A percentile compares a stretch with the other conserved stretches of the same genome.
Evolutionary conservation across 2,113 vertebrate genomes (phyloP).

Genomic region (Octodon degus): DNA sequence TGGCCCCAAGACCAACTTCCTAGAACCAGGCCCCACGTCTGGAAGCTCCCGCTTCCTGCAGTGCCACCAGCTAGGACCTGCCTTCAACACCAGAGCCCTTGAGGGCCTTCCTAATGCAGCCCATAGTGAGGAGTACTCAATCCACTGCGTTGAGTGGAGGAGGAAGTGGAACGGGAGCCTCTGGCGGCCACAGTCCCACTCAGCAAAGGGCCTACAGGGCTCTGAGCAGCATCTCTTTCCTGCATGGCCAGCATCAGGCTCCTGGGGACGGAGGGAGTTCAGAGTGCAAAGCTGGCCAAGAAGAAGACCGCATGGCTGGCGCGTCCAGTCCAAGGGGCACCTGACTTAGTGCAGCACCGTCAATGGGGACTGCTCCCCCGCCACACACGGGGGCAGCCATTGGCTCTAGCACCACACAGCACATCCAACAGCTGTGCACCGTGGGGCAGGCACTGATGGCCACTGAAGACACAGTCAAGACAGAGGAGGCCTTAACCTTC

Average conservation of each 20-base stretch:
- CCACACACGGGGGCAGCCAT: too few relatives aligned
- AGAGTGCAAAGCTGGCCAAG: not conserved
- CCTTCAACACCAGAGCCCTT: not conserved
- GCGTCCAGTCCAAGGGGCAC: not conserved
- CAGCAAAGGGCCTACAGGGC: fast-evolving
- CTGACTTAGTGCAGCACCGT: not conserved
- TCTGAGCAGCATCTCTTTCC: not conserved
- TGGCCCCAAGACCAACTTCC: not conserved
- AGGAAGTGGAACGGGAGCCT: not conserved
- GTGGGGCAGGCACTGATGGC: not conserved
- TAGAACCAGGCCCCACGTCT: not conserved
- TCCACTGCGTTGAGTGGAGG: fast-evolving
- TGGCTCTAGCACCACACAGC: not conserved
- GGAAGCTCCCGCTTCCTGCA: not conserved
- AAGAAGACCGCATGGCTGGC: not conserved
- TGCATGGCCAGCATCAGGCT: not conserved
- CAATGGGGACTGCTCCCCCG: not conserved
- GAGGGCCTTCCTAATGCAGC: not conserved
- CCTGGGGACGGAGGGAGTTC: not conserved
- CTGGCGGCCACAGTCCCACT: not conserved
- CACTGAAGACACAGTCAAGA: not conserved
- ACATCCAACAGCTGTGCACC: not conserved
- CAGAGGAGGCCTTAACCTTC: not conserved
- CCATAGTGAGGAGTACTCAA: conserved; percentile 49
- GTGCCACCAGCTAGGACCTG: not conserved